Base-by-base conservation (phyloP, 2,888 invertebrate species). In the Omphaloscelis lunosa region DNA sequence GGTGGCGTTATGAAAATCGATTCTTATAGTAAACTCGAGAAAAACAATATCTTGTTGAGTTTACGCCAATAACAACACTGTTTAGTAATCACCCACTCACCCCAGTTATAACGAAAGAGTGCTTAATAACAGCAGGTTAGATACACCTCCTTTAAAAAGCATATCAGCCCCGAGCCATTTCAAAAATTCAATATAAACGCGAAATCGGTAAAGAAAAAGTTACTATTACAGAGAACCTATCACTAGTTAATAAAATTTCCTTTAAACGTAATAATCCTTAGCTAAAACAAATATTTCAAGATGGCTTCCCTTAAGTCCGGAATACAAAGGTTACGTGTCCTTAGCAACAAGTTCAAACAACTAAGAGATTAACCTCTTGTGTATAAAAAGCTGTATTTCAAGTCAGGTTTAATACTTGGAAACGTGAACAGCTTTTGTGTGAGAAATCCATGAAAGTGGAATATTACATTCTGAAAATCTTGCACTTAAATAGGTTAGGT, bases 231-330 rank as follows among this genome's bases (percentile, higher is more conserved):
- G 29, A 27, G 62, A 67, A 51, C 11, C 66, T 53, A 77, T 76
- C 56, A 39, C 41, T 51, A 48, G 58, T 39, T 63, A 76, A 67
- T 65, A 62, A 80, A 65, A 45, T 69, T 51, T 11, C 34, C 71
- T 77, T 65, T 53, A 59, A 74, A 59, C 20, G 56, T 68, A 59
- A 68, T 41, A 63, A 68, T 63, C 59, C 59, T 45, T 15, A 68
- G 73, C 34, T 71, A 34, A 61, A 73, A 72, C 65, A 69, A 62
- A 71, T 71, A 84, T 68, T 74, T 58, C 59, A 73, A 84, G 81
- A 84, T 68, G 81, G 80, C 71, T 65, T 20, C 27, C 12, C 9
- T 56, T 15, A 34, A 63, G 41, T 29, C 34, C 11, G 34, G 15
- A 27, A 45, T 39, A 84, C 65, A 71, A 61, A 17, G 29, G 23